Conservation (phyloP, 2,797 vertebrate species). For the Scomberomorus guttatus region DNA sequence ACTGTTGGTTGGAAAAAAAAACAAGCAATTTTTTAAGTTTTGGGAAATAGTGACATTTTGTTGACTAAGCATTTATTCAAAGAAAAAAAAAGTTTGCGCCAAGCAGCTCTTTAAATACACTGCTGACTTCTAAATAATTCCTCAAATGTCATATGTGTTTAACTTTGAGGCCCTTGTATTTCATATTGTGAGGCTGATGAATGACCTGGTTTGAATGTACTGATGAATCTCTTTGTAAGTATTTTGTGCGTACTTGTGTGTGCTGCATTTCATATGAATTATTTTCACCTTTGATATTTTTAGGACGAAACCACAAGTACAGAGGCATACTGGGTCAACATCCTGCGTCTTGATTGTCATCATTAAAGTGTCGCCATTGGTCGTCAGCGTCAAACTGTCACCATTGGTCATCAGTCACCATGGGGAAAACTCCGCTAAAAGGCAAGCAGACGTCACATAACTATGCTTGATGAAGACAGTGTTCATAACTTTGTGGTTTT, state of each 20-base stretch:
- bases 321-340: constrained; percentile 30
- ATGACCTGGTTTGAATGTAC: neutral
- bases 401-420: constrained; percentile 81
- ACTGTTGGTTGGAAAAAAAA: too few species aligned
- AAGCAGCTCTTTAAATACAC: neutral
- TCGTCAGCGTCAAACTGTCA: constrained; percentile 50
- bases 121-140: neutral
- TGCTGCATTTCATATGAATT: neutral
- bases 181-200: neutral
- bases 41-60: too few species aligned
- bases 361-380: constrained; percentile 5
- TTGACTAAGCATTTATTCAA: too few species aligned
- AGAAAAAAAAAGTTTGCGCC: neutral
- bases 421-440: constrained; percentile 90
- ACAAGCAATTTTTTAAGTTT: too few species aligned
- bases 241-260: constrained; percentile 3
- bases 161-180: neutral
- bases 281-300: constrained; percentile 29
- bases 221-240: neutral
- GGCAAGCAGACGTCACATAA: constrained; percentile 77
- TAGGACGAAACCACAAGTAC: constrained; percentile 34
- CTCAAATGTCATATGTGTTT: neutral
- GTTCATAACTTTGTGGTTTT: neutral
- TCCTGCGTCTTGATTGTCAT: constrained; percentile 73
- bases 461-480: neutral